Base-by-base conservation (phyloP, 2,113 vertebrate species). In the Oostethus manadensis region DNA sequence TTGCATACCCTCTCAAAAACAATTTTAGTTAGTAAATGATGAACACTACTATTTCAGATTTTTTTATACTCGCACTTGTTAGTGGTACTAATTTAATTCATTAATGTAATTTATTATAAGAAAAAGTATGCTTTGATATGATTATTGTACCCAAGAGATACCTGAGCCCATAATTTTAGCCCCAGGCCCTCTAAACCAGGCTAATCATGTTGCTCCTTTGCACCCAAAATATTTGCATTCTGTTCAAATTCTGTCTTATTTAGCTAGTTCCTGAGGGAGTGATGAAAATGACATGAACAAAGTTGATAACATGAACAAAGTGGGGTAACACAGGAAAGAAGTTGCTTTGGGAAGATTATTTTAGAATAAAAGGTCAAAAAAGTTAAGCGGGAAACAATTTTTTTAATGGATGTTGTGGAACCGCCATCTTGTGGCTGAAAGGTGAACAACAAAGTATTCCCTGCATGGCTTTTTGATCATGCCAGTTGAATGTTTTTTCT, bases 341-440 rank as follows among this genome's bases (percentile, higher is more conserved):
- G 18, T 26, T 0, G 10, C 11, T 29, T 6, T 42, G 9, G 21
- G 21, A 46, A 22, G 11, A 64, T 13, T 13, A 10, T 10, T 40
- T 40, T 40, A 10, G 10, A 47, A 16, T 53, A 17, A 50, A 16
- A 10, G 51, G 23, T 20, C 33, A 43, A 57, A 56, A 50, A 49
- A 55, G 33, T 55, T 55, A 20, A 6, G 29, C 51, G 21, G 38
- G 51, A 18, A 3, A 10, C 6, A 21, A 3, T 38, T 49, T 17
- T 15, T 46, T 23, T 50, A 42, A 26, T 70, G 21, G n/a, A 56
- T 67, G 70, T 54, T 58, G 47, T 64, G 17, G 33, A 61, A 56
- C 80, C 74, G 16, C 84, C 82, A 64, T 56, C 81, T 10, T 74
- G 82, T 85, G 86, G 84, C 38, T 18, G 20, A 51, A 51, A 74